A percentile compares a stretch with the other conserved stretches of the same genome.
These are phyloP conservation scores for Agapornis canus DNA, from an alignment of 2,797 vertebrate genomes.

Conservation along the genomic window DNA sequence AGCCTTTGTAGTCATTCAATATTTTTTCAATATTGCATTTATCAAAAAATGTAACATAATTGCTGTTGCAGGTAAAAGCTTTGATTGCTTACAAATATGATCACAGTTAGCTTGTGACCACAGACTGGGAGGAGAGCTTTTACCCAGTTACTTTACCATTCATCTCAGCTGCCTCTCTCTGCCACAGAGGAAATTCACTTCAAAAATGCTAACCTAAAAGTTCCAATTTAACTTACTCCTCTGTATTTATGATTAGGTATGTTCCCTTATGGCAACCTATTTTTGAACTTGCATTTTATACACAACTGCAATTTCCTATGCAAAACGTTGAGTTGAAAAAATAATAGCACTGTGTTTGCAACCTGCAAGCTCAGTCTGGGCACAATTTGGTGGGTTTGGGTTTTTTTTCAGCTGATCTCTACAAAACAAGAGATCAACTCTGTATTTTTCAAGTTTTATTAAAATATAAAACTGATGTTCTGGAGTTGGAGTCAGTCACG, in stretches of 20 bases:
- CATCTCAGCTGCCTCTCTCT: neutral
- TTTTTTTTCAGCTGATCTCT: neutral
- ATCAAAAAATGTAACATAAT: neutral
- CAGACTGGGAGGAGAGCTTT: neutral
- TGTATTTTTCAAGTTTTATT: neutral
- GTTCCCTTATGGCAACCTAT: neutral
- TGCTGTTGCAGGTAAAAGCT: neutral
- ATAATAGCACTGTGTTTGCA: neutral
- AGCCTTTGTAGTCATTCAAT: neutral
- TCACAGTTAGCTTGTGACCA: neutral
- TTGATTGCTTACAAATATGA: neutral
- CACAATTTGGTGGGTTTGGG: accelerated
- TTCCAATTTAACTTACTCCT: neutral
- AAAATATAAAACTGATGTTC: neutral
- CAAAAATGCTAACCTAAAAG: neutral
- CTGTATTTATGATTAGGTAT: neutral
- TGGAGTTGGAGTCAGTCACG: neutral
- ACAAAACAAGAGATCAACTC: neutral
- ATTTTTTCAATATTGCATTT: neutral
- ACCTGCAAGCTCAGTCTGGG: neutral
- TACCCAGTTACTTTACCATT: neutral
- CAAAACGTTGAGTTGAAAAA: neutral
- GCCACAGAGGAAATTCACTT: neutral
- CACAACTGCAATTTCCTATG: neutral
- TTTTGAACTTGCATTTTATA: neutral